Percentiles rank a stretch among this genome's conserved stretches.
phyloP scores from a whole-genome alignment of 2,113 vertebrate species.

The Mormyrus lacerda region DNA sequence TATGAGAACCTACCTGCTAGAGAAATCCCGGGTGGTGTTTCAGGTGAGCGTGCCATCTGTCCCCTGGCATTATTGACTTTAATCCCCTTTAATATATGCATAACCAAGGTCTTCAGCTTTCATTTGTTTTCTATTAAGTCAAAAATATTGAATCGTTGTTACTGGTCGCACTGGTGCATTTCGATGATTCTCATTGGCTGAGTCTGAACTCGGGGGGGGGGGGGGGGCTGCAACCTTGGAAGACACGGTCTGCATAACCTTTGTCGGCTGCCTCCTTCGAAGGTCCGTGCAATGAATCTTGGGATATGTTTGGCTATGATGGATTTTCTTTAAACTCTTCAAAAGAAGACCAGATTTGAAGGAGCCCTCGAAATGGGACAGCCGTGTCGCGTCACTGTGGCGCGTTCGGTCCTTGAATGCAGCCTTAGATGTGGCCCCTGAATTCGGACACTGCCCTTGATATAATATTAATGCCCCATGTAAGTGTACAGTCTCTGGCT shows the following conservation, averaged over 20 bases:
- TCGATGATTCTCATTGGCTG: background rate
- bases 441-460: background rate
- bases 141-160: background rate
- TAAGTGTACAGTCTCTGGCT: background rate
- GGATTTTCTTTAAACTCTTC: background rate
- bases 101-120: background rate
- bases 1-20: constrained; percentile 97
- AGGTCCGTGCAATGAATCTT: background rate
- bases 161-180: background rate
- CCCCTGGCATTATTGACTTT: background rate
- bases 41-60: constrained; percentile 68
- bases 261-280: background rate
- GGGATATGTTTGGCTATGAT: background rate
- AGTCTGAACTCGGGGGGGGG: background rate
- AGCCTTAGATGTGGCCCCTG: background rate
- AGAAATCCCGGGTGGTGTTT: constrained; percentile 95
- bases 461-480: background rate
- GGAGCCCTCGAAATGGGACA: background rate
- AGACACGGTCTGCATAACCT: background rate
- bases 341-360: background rate
- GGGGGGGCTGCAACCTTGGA: background rate
- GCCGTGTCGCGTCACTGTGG: background rate
- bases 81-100: background rate
- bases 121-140: background rate
- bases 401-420: background rate